phyloP scores from a whole-genome alignment of 2,888 invertebrate genomes.

The Eremobia ochroleuca region DNA sequence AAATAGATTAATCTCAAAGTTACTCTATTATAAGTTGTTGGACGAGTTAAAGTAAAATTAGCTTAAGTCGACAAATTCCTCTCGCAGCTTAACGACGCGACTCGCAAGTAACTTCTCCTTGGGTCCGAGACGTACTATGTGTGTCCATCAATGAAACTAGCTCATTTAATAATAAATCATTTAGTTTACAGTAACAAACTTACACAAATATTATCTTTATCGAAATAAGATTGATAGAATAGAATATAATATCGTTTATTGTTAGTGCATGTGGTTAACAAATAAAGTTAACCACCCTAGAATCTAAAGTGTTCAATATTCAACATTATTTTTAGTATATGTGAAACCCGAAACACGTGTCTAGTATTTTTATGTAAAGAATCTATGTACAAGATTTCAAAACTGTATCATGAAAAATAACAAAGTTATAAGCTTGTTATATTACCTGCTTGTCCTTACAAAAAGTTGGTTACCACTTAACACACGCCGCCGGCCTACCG shows the following conservation, averaged over 20 bases:
- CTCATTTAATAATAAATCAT: neutral
- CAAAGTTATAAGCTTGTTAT: no score
- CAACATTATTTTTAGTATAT: no score
- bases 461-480: no score
- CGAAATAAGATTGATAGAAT: neutral
- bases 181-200: neutral
- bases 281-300: neutral
- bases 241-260: neutral
- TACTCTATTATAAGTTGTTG: slow-evolving; percentile 88
- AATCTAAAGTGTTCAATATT: neutral
- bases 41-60: slow-evolving; percentile 80
- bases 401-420: no score
- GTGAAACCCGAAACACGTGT: no score
- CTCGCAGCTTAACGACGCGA: slow-evolving; percentile 81
- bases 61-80: slow-evolving; percentile 80
- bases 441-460: no score
- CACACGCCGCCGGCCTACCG: no score
- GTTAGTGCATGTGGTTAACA: neutral
- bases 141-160: slow-evolving; percentile 14
- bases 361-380: no score
- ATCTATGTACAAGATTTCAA: no score
- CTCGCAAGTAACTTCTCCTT: slow-evolving; percentile 75
- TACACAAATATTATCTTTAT: neutral
- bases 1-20: slow-evolving; percentile 83
- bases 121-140: slow-evolving; percentile 41